These are phyloP conservation scores for Kryptopterus vitreolus DNA, from an alignment of 2,797 vertebrate species.

Conservation along the genomic window DNA sequence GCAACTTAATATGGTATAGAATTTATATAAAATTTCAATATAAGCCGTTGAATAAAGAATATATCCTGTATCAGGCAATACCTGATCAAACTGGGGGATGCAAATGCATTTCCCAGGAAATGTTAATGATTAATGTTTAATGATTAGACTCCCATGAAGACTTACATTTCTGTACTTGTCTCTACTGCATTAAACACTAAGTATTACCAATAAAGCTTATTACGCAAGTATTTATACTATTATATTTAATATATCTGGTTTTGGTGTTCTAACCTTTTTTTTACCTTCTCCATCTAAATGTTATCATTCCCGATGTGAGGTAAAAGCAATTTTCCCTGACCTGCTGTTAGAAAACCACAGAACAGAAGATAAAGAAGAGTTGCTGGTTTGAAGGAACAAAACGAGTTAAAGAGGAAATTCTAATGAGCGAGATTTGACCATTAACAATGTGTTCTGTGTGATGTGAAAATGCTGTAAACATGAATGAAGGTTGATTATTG, in stretches of 20 bases:
- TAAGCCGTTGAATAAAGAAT: not conserved
- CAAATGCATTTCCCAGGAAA: not conserved
- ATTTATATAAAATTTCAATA: not conserved
- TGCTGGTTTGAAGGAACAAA: not conserved
- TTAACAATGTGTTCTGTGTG: not conserved
- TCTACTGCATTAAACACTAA: not conserved
- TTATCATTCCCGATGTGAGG: too few species aligned
- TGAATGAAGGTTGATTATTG: not conserved
- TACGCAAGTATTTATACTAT: too few species aligned
- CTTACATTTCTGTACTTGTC: not conserved
- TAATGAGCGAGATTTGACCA: too few species aligned
- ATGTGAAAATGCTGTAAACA: not conserved
- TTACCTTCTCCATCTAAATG: not conserved
- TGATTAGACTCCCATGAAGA: not conserved
- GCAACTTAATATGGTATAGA: not conserved
- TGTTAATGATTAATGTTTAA: not conserved
- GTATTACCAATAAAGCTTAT: not conserved
- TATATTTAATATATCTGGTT: not conserved
- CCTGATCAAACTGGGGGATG: not conserved
- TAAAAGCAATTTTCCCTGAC: not conserved
- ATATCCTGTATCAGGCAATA: not conserved
- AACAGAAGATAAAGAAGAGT: not conserved
- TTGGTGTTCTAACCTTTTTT: not conserved
- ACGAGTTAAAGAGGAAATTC: too few species aligned
- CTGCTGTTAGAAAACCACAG: too few species aligned